Conservation (phyloP, 2,888 invertebrate genomes). For the Hemistola chrysoprasaria region DNA sequence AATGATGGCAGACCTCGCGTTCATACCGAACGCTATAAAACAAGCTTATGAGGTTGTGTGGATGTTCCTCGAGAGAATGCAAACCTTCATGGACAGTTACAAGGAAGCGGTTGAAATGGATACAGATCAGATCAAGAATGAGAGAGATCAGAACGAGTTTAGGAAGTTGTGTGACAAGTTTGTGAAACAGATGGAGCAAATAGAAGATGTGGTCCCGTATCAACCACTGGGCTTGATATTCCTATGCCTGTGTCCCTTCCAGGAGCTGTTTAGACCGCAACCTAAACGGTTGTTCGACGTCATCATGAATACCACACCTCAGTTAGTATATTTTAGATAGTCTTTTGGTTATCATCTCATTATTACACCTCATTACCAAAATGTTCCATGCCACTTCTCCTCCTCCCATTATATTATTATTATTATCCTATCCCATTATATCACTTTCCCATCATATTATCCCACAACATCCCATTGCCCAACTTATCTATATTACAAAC, state of each 20-base stretch:
- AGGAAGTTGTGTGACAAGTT: constrained; percentile 86
- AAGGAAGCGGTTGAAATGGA: constrained; percentile 86
- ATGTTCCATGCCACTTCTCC: no score
- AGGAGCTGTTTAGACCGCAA: constrained; percentile 86
- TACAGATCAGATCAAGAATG: constrained; percentile 82
- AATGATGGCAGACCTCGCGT: constrained; percentile 78
- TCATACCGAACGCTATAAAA: constrained; percentile 81
- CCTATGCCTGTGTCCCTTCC: constrained; percentile 87
- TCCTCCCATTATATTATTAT: no score
- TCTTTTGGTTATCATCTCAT: no score
- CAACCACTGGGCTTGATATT: constrained; percentile 89
- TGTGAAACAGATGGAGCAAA: constrained; percentile 85
- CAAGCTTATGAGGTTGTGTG: constrained; percentile 84
- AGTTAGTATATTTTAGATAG: constrained; percentile 75
- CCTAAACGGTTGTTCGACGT: constrained; percentile 86
- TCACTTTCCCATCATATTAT: no score
- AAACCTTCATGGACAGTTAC: constrained; percentile 85
- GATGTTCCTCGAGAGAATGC: constrained; percentile 85
- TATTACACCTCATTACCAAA: no score
- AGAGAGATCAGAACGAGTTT: constrained; percentile 85
- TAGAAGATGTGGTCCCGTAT: constrained; percentile 84
- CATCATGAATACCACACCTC: constrained; percentile 84
- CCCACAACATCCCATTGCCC: no score
- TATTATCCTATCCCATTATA: no score
- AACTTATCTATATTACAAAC: no score